These are phyloP conservation scores for Stegostoma tigrinum DNA, from an alignment of 2,113 vertebrate species.

Conservation along the genomic window DNA sequence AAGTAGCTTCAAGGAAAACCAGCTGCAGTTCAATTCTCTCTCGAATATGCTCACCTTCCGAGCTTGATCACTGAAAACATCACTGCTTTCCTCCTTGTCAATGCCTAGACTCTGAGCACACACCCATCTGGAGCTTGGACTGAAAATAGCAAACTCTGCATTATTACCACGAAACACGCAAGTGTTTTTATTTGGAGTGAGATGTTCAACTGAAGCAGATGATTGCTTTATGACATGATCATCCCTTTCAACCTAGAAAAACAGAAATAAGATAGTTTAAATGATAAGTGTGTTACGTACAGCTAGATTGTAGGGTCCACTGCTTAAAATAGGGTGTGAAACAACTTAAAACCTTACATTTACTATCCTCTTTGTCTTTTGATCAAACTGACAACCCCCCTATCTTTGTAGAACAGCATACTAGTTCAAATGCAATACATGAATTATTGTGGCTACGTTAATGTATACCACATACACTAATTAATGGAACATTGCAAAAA, in stretches of 20 bases:
- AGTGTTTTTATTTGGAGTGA: conserved; percentile 46
- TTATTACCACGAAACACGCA: conserved; percentile 46
- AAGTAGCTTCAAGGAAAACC: background rate
- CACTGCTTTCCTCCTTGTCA: background rate
- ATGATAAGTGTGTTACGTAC: background rate
- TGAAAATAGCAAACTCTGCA: conserved; percentile 46
- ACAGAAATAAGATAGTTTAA: background rate
- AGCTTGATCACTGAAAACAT: background rate
- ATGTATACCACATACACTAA: background rate
- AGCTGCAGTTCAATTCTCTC: background rate
- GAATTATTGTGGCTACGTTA: background rate
- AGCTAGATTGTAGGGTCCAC: background rate
- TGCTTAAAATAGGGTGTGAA: background rate
- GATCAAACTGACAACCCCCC: background rate
- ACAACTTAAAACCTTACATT: background rate
- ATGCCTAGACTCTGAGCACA: conserved; percentile 10
- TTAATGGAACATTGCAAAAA: background rate
- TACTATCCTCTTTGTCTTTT: background rate
- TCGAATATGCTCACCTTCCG: background rate
- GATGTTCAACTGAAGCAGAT: conserved; percentile 25
- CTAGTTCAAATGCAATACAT: background rate
- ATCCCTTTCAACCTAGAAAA: conserved; percentile 55
- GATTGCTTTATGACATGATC: conserved; percentile 44
- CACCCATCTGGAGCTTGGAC: background rate
- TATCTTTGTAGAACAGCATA: background rate